Conservation (phyloP, 2,113 vertebrate species). For the Syngnathus floridae region DNA sequence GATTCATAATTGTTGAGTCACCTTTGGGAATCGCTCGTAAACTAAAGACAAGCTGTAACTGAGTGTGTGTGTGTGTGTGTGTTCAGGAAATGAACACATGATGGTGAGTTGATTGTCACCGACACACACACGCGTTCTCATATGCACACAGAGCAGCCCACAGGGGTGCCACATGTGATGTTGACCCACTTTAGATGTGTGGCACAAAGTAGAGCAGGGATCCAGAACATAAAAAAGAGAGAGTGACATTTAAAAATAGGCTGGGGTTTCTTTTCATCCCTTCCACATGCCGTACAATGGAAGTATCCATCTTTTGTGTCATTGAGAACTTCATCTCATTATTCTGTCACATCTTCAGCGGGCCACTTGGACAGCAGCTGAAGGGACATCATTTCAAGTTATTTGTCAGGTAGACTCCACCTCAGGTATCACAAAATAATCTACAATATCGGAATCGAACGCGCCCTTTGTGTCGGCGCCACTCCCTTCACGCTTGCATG, state of each 20-base stretch:
- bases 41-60: constrained; percentile 23
- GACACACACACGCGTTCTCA: constrained; percentile 29
- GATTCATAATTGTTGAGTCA: constrained; percentile 34
- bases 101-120: constrained; percentile 25
- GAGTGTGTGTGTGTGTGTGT: constrained; percentile 1
- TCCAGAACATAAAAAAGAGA: constrained; percentile 68
- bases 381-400: not conserved
- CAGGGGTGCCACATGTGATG: constrained; percentile 65
- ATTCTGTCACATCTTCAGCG: constrained; percentile 43
- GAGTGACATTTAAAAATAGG: constrained; percentile 73
- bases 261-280: constrained; percentile 68
- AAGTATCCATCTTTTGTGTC: constrained; percentile 54
- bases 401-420: not conserved
- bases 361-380: constrained; percentile 6
- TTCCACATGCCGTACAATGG: constrained; percentile 51
- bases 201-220: constrained; percentile 68
- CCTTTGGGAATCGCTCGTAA: constrained; percentile 30
- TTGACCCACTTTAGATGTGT: constrained; percentile 72
- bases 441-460: not conserved
- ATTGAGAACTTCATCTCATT: constrained; percentile 45
- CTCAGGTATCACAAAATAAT: too few relatives aligned
- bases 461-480: constrained; percentile 3
- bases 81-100: constrained; percentile 23
- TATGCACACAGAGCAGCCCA: constrained; percentile 52
- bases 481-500: constrained; percentile 1